Base-by-base conservation (phyloP, 2,888 invertebrate genomes). In the Agonopterix subpropinquella region DNA sequence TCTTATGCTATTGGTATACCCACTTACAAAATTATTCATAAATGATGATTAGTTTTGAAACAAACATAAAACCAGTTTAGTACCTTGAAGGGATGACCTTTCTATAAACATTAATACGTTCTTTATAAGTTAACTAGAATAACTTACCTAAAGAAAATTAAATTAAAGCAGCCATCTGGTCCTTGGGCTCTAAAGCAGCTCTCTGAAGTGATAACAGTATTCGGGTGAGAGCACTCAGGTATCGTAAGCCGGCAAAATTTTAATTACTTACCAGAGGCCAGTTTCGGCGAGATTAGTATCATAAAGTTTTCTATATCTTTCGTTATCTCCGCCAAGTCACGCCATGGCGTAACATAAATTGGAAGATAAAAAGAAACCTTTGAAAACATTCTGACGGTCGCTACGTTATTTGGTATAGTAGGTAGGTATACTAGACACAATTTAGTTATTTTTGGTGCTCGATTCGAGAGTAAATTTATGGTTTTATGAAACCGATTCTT, bases 121-220 rank as follows among this genome's bases (percentile, higher is more conserved):
- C 28, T 28, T 5, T 28, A 7, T 28, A 28, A 28, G 28, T 28
- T 28, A 28, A 28, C 28, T 28, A 7, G 62, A 59, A 64, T 62
- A 58, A 59, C 53, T 60, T 57, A 59, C 53, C 59, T 57, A 47
- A 53, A 55, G 62, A 57, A 62, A 67, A 58, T 45, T 57, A 44
- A 55, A 61, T 47, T 68, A 64, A 72, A 59, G 56, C 49, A 49
- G 65, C 59, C 73, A 73, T 70, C 72, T 73, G 71, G 72, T 43
- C 36, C 15, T 35, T 5, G 42, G 43, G n/a, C 28, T 11, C 45
- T 11, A 10, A 52, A 47, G 15, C 15, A 43, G 39, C 8, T 2
- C 45, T 28, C 45, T 28, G 43, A 3, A 48, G 49, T 50, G 44
- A 51, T 51, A 47, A 51, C 47, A 47, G 36, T 28, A 28, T 48